Percentiles rank a stretch among this genome's conserved stretches.
Evolutionary conservation across 2,797 vertebrate species (phyloP).

Genomic region (Pagetopsis macropterus): DNA sequence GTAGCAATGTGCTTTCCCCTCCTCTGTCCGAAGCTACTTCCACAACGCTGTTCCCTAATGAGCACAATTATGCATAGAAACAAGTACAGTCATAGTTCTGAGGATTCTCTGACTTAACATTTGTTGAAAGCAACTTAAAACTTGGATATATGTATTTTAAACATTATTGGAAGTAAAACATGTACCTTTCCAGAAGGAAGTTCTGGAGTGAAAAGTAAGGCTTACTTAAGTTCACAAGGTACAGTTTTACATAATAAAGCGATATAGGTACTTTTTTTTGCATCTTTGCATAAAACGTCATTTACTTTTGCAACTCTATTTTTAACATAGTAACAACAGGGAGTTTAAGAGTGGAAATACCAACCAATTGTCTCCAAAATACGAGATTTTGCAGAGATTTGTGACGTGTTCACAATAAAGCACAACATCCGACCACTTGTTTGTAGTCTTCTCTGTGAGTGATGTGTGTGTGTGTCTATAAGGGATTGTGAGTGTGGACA

Average conservation of each 20-base stretch:
- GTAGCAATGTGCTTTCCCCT: background rate
- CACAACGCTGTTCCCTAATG: background rate
- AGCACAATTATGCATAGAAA: background rate
- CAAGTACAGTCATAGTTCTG: background rate
- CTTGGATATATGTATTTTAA: background rate
- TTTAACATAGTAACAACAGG: background rate
- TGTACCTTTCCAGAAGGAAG: background rate
- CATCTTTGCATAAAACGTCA: background rate
- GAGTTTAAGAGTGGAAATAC: background rate
- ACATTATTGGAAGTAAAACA: background rate
- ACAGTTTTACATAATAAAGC: background rate
- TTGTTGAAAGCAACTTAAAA: background rate
- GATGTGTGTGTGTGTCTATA: background rate
- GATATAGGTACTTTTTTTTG: background rate
- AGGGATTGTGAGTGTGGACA: constrained; percentile 10
- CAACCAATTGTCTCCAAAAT: background rate
- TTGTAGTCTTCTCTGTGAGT: background rate
- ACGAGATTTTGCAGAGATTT: background rate
- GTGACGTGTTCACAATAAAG: background rate
- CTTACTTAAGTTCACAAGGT: background rate
- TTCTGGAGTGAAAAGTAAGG: background rate
- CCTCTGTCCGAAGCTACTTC: background rate
- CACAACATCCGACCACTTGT: background rate
- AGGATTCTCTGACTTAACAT: background rate
- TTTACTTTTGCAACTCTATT: background rate